phyloP scores from a whole-genome alignment of 1,140 invertebrate genomes.

The Camponotus floridanus region DNA sequence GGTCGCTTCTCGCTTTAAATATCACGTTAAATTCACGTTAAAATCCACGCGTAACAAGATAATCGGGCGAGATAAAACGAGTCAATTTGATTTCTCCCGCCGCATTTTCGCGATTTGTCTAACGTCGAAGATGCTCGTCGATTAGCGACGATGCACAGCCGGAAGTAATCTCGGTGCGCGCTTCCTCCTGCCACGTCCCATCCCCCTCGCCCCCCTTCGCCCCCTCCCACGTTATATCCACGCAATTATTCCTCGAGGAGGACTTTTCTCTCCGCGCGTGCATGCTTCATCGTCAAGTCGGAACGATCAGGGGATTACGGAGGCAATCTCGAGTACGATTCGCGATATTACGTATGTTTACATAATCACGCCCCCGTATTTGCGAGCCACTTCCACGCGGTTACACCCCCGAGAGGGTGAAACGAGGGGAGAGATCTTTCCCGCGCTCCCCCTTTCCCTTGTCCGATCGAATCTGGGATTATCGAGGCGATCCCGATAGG shows the following conservation, averaged over 20 bases:
- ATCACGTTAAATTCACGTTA: not conserved
- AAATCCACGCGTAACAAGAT: not conserved
- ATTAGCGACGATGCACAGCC: slow-evolving; percentile 30
- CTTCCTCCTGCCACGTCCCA: not conserved
- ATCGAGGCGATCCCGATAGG: slow-evolving; percentile 4
- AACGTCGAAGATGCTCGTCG: slow-evolving; percentile 26
- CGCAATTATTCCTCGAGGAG: not conserved
- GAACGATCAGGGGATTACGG: slow-evolving; percentile 1
- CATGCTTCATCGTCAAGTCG: not conserved
- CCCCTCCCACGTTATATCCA: slow-evolving; percentile 6
- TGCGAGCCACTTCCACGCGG: slow-evolving; percentile 27
- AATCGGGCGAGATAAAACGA: not conserved
- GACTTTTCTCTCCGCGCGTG: not conserved
- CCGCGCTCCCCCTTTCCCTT: not conserved
- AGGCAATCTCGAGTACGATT: slow-evolving; percentile 15
- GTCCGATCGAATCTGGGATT: not conserved
- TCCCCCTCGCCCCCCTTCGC: not conserved
- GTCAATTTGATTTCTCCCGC: not conserved
- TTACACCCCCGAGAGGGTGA: not conserved
- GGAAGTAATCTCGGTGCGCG: slow-evolving; percentile 41
- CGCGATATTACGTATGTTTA: slow-evolving; percentile 45
- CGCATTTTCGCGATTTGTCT: not conserved
- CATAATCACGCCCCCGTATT: not conserved
- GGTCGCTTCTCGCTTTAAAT: not conserved
- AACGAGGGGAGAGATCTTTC: not conserved